phyloP scores from a whole-genome alignment of 2,888 invertebrate species.

The Aporophyla lueneburgensis region DNA sequence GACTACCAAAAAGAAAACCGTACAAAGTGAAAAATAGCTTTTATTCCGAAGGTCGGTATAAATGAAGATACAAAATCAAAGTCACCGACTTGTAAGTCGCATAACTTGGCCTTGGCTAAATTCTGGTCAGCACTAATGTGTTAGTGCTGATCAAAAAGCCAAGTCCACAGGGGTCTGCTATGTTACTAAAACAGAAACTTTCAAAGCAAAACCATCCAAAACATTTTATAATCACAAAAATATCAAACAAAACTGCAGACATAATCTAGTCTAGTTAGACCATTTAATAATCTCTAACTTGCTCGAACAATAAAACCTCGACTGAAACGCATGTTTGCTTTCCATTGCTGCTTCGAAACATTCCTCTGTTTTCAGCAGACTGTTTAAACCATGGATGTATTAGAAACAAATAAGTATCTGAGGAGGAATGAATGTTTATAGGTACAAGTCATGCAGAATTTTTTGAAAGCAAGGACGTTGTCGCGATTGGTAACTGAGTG shows the following conservation, averaged over 20 bases:
- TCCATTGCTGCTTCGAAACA: constrained; percentile 8
- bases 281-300: constrained; percentile 7
- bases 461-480: constrained; percentile 81
- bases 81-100: too few relatives aligned
- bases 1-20: too few relatives aligned
- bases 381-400: constrained; percentile 25
- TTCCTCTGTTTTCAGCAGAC: accelerated
- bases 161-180: not conserved
- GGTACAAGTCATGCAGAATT: constrained; percentile 58
- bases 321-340: not conserved
- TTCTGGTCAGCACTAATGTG: too few relatives aligned
- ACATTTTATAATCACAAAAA: constrained; percentile 14
- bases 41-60: too few relatives aligned
- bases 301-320: not conserved
- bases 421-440: not conserved
- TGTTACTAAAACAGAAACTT: not conserved
- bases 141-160: too few relatives aligned
- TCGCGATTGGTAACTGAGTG: constrained; percentile 66
- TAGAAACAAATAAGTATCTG: not conserved
- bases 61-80: too few relatives aligned
- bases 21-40: too few relatives aligned
- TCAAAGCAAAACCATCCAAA: not conserved
- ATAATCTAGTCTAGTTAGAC: constrained; percentile 16
- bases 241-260: constrained; percentile 16
- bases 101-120: too few relatives aligned